Evolutionary conservation across 2,113 vertebrate species (phyloP).

Genomic region (Chloroceryle aenea): DNA sequence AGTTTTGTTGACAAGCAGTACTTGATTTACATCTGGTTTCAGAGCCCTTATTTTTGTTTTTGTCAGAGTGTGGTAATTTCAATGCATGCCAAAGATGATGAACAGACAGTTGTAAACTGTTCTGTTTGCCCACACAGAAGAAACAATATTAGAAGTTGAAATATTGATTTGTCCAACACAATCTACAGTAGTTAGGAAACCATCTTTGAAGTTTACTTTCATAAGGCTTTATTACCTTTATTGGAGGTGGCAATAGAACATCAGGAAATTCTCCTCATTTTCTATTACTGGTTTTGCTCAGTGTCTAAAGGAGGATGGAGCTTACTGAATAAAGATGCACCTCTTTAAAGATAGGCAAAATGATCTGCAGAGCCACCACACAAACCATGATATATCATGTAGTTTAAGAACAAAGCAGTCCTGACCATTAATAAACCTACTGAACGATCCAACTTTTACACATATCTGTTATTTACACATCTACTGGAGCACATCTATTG

Average conservation of each 20-base stretch:
- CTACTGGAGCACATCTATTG: not conserved
- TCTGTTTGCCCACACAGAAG: not conserved
- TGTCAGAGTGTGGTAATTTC: not conserved
- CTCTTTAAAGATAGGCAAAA: not conserved
- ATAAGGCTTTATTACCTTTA: not conserved
- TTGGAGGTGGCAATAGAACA: not conserved
- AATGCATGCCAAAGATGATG: not conserved
- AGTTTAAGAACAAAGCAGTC: not conserved
- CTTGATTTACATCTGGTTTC: not conserved
- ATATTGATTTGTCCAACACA: not conserved
- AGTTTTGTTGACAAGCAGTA: not conserved
- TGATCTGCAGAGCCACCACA: not conserved
- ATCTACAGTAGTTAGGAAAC: not conserved
- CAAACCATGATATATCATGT: not conserved
- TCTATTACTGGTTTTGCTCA: not conserved
- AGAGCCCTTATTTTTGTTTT: not conserved
- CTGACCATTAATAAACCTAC: not conserved
- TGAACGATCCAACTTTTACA: not conserved
- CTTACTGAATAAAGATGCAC: not conserved
- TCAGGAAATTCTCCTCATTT: not conserved
- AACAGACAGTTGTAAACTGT: not conserved
- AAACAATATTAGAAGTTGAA: not conserved
- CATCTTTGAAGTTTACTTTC: not conserved
- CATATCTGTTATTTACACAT: not conserved
- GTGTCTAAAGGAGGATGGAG: not conserved